phyloP scores from a whole-genome alignment of 2,888 invertebrate genomes.

The Chydorus sphaericus region DNA sequence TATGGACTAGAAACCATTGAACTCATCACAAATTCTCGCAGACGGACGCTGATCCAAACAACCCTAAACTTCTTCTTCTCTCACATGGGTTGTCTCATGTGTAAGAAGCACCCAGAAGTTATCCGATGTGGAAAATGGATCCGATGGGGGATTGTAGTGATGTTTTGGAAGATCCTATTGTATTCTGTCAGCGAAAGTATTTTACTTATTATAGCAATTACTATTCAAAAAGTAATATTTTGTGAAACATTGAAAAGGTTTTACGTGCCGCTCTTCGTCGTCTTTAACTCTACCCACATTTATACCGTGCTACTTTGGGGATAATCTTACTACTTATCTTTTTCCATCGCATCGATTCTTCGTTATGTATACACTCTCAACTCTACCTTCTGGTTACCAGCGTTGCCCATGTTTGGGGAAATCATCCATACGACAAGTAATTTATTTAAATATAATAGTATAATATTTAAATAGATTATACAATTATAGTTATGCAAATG shows the following conservation, averaged over 20 bases:
- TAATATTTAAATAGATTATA: no score
- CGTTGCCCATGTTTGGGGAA: constrained; percentile 86
- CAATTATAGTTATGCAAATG: no score
- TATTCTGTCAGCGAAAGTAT: constrained; percentile 73
- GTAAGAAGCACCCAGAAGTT: constrained; percentile 79
- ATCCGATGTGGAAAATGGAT: constrained; percentile 70
- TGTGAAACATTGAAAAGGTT: constrained; percentile 31
- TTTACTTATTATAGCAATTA: no score
- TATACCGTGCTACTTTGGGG: constrained; percentile 72
- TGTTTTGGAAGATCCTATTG: constrained; percentile 60
- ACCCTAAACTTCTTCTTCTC: constrained; percentile 86
- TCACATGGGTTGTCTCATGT: constrained; percentile 87
- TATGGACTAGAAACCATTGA: constrained; percentile 71
- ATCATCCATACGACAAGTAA: constrained; percentile 77
- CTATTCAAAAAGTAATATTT: no score
- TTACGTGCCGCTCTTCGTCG: constrained; percentile 58
- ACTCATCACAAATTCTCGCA: constrained; percentile 85
- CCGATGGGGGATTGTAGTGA: constrained; percentile 73
- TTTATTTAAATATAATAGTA: no score
- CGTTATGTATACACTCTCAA: constrained; percentile 74
- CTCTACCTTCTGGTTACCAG: constrained; percentile 85
- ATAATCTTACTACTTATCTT: constrained; percentile 60
- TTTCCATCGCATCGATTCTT: constrained; percentile 61
- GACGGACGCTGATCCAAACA: constrained; percentile 87
- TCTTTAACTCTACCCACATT: constrained; percentile 63